Evolutionary conservation across 2,888 invertebrate species (phyloP), one percentile per base, ranked within the genome.

Genomic region (Archips xylosteana): DNA sequence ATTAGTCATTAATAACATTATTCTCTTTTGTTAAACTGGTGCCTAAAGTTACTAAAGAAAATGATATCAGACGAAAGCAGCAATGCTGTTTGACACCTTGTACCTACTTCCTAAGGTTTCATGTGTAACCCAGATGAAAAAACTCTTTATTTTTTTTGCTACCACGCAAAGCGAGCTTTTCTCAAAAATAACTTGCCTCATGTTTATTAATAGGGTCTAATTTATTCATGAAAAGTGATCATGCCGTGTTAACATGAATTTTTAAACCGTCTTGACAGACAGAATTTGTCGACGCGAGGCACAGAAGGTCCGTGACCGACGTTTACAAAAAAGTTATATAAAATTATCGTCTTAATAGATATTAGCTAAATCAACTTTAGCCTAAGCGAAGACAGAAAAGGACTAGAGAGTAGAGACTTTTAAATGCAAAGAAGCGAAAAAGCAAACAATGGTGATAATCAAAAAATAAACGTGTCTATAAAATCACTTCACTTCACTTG

Each of bases 191-290:
- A 51, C 47, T 62, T 47, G 3, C 57, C 74, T 74, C 74, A 74
- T 74, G 74, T 74, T 65, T 74, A 74, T 74, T 74, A 74, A 74
- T 74, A 65, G 65, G 64, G 74, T 63, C 61, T 74, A 69, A 74
- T 65, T 69, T 70, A 74, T 74, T 74, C 74, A 74, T 74, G 69
- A 70, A 74, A 74, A 70, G 70, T 70, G 74, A 74, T 74, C 74
- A 74, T 65, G 65, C 65, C 36, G 60, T 65, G 74, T 70, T 65
- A 74, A 74, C 74, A 70, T 65, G 65, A 60, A 74, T 65, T 74
- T 74, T 73, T 74, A 65, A 70, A 70, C 34, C 70, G 70, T 60
- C 69, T 69, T 65, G 69, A 69, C 69, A 36, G 74, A 65, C 64
- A 65, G 60, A 69, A 67, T 49, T 69, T 64, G 59, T 51, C 60